Evolutionary conservation across 2,888 invertebrate species (phyloP).

Genomic region (Pseudoips prasinana): DNA sequence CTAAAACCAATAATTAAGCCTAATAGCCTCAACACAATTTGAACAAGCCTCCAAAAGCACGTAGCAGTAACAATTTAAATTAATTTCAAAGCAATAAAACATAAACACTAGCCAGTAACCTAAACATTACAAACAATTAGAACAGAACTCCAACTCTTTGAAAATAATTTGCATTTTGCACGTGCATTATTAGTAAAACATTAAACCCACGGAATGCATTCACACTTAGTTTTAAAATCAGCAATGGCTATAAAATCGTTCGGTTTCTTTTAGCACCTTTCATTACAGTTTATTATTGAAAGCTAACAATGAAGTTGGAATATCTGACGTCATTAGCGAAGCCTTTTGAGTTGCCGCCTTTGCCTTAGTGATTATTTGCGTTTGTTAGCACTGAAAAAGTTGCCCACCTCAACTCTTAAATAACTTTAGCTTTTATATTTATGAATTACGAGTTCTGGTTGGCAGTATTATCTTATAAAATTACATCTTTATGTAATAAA

Average conservation of each 20-base stretch:
- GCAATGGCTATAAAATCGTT: slow-evolving; percentile 57
- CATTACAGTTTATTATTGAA: slow-evolving; percentile 62
- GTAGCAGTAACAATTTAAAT: no score
- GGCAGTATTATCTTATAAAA: no score
- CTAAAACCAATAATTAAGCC: no score
- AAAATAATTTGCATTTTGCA: slow-evolving; percentile 29
- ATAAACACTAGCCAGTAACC: not conserved
- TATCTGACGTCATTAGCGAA: slow-evolving; percentile 55
- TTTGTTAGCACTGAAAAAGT: slow-evolving; percentile 29
- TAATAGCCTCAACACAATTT: no score
- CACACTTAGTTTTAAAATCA: slow-evolving; percentile 50
- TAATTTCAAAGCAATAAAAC: no score
- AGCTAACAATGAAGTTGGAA: slow-evolving; percentile 57
- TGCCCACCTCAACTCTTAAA: no score
- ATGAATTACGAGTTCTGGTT: no score
- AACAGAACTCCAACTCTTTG: slow-evolving; percentile 10
- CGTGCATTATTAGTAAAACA: slow-evolving; percentile 33
- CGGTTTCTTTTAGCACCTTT: slow-evolving; percentile 65
- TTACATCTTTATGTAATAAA: no score
- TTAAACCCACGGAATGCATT: slow-evolving; percentile 38
- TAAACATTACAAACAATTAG: slow-evolving; percentile 10
- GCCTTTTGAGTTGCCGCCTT: slow-evolving; percentile 53
- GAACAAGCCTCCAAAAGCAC: no score
- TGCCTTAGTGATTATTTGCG: slow-evolving; percentile 27
- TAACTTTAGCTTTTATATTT: no score